These are phyloP conservation scores for Xestia xanthographa DNA, from an alignment of 2,888 invertebrate genomes.

Conservation along the genomic window DNA sequence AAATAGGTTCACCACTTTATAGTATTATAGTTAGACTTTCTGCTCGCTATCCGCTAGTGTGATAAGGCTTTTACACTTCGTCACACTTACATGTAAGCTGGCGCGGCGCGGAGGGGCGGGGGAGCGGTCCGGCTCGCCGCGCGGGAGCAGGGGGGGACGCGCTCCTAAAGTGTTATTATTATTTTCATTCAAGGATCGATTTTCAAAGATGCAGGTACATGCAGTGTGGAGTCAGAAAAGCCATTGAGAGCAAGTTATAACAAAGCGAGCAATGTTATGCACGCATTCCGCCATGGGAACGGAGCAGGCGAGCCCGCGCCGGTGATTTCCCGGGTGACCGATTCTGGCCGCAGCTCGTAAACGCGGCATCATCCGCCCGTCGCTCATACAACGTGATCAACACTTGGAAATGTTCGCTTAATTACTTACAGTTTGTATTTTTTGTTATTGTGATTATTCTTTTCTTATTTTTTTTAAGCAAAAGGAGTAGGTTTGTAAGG, in stretches of 20 bases:
- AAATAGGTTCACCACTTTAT: neutral
- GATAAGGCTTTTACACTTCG: too few relatives aligned
- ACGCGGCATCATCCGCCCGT: conserved; percentile 51
- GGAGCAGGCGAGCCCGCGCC: conserved; percentile 38
- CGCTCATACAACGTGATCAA: conserved; percentile 43
- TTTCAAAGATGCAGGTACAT: neutral
- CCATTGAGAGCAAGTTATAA: conserved; percentile 8
- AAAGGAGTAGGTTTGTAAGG: too few relatives aligned
- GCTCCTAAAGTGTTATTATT: neutral
- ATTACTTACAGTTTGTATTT: conserved; percentile 35
- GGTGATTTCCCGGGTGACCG: conserved; percentile 85
- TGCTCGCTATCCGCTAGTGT: too few relatives aligned
- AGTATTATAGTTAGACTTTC: too few relatives aligned
- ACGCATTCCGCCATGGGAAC: conserved; percentile 36
- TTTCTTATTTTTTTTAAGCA: conserved; percentile 11
- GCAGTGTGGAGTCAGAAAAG: conserved; percentile 6
- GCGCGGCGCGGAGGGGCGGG: too few relatives aligned
- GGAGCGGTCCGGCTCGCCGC: too few relatives aligned
- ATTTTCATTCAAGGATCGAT: neutral
- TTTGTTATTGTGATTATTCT: neutral
- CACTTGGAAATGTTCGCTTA: conserved; percentile 48
- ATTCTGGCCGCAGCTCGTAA: conserved; percentile 73
- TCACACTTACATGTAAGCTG: too few relatives aligned
- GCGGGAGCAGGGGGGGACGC: too few relatives aligned
- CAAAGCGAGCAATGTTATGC: conserved; percentile 53